Evolutionary conservation across 2,888 invertebrate genomes (phyloP).

Genomic region (Stomorhina lunata): DNA sequence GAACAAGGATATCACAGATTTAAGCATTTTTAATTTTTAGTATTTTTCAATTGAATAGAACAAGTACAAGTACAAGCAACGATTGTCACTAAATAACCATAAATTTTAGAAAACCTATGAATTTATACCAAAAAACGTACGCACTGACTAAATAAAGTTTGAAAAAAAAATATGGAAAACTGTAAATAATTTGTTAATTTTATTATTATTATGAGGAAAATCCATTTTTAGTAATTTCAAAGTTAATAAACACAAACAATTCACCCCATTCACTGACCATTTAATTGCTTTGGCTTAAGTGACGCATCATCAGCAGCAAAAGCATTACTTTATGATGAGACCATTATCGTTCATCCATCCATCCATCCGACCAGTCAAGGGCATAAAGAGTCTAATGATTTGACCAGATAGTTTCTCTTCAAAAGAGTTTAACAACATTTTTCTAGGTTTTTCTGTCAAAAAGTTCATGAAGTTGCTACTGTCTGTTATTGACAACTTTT

Average conservation of each 20-base stretch:
- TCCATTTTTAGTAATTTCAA: background rate
- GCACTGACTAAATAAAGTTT: background rate
- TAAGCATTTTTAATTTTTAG: conserved; percentile 32
- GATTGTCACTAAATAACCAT: conserved; percentile 19
- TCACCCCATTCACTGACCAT: conserved; percentile 17
- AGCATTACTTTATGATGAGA: too few relatives aligned
- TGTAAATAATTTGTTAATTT: background rate
- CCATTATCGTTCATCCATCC: too few relatives aligned
- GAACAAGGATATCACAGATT: conserved; percentile 34
- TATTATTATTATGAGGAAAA: conserved; percentile 16
- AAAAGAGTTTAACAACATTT: conserved; percentile 28
- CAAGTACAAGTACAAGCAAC: conserved; percentile 18
- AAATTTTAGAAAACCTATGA: conserved; percentile 5
- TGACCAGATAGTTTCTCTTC: conserved; percentile 12
- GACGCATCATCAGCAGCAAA: conserved; percentile 25
- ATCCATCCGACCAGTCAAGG: background rate
- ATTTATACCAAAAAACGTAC: conserved; percentile 45
- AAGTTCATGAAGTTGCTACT: conserved; percentile 31
- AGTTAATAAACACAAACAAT: background rate
- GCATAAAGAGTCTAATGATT: too few relatives aligned
- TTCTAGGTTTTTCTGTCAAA: conserved; percentile 13
- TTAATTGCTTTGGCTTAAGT: conserved; percentile 54
- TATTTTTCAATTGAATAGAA: background rate
- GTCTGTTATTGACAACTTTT: conserved; percentile 2
- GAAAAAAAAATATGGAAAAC: background rate